A percentile compares a stretch with the other conserved stretches of the same genome.
phyloP scores from a whole-genome alignment of 30 jellyfish, hydroid and myxozoan genomes.

The Chrysaora quinquecirrha region DNA sequence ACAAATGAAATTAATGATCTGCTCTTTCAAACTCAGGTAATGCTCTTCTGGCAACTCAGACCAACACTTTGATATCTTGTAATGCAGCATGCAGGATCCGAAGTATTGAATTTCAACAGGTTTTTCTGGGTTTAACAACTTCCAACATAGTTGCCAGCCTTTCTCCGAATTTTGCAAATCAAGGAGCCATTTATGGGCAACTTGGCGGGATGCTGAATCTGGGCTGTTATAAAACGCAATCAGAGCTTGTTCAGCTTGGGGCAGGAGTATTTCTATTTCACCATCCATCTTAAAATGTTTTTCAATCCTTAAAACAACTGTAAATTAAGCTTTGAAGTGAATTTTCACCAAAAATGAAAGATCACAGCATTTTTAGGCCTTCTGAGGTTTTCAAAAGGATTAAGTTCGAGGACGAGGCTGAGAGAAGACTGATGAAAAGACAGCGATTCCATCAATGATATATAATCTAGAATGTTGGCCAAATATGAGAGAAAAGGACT shows the following conservation, averaged over 20 bases:
- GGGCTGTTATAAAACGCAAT: constrained; percentile 67
- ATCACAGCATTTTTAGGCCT: no score
- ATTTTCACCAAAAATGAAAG: no score
- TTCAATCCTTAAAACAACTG: no score
- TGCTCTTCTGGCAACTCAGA: constrained; percentile 64
- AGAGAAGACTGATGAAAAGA: no score
- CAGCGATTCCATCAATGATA: no score
- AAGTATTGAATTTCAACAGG: constrained; percentile 79
- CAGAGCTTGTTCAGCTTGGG: constrained; percentile 65
- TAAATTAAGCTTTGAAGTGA: no score
- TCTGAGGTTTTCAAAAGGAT: no score
- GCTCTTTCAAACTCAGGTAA: constrained; percentile 48
- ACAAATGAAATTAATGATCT: constrained; percentile 35
- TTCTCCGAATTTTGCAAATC: constrained; percentile 66
- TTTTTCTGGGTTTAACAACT: constrained; percentile 49
- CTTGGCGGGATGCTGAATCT: constrained; percentile 46
- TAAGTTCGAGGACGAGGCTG: no score
- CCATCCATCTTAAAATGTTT: constrained; percentile 44
- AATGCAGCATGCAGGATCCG: constrained; percentile 84
- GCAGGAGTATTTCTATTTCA: not conserved
- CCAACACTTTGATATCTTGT: constrained; percentile 58
- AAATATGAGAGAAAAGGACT: no score
- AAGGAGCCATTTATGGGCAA: constrained; percentile 83
- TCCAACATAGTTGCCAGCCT: constrained; percentile 88
- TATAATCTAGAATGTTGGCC: no score